Conservation (phyloP, 2,888 invertebrate species). For the Latheticus oryzae region DNA sequence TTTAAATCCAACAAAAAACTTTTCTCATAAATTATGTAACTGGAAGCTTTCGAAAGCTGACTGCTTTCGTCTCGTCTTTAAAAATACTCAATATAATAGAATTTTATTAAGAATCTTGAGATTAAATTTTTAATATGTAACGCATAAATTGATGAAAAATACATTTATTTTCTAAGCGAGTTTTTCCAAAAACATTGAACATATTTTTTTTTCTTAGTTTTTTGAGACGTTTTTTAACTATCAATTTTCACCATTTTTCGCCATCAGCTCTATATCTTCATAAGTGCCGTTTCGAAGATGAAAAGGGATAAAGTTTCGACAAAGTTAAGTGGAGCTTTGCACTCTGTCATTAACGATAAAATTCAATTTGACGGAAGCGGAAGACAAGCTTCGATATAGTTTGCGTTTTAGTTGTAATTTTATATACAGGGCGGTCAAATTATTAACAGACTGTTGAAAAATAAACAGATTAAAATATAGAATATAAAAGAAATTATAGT, state of each 20-base stretch:
- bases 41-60: slow-evolving; percentile 18
- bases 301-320: slow-evolving; percentile 25
- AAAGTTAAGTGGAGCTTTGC: slow-evolving; percentile 21
- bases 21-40: slow-evolving; percentile 20
- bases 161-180: background rate
- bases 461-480: no score
- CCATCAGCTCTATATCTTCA: slow-evolving; percentile 17
- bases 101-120: slow-evolving; percentile 12
- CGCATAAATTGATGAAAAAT: no score
- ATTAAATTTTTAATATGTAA: no score
- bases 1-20: slow-evolving; percentile 12
- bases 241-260: no score
- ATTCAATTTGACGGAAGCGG: slow-evolving; percentile 26
- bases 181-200: background rate
- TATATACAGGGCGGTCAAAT: no score
- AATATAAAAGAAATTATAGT: no score
- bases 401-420: slow-evolving; percentile 7
- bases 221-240: background rate
- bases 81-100: slow-evolving; percentile 5
- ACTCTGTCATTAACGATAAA: slow-evolving; percentile 22
- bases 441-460: no score
- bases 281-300: slow-evolving; percentile 19
- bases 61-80: slow-evolving; percentile 10
- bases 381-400: background rate
- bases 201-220: background rate